A percentile compares a stretch with the other conserved stretches of the same genome.
Conservation (phyloP, 1,140 invertebrate genomes). For the Drosophila sechellia region DNA sequence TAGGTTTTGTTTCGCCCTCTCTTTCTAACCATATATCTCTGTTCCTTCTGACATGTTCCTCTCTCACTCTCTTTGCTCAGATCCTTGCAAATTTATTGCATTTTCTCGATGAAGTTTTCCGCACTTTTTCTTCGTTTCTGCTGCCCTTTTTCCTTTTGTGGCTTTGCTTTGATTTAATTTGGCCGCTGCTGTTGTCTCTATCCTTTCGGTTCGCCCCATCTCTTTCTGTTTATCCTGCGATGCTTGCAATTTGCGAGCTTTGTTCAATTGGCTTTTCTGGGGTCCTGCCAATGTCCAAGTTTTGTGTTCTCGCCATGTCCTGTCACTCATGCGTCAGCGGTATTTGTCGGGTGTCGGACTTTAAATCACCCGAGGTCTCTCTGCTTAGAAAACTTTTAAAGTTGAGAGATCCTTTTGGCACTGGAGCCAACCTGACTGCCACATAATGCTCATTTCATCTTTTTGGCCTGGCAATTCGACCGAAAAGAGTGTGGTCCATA, state of each 20-base stretch:
- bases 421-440: constrained; percentile 1
- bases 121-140: constrained; percentile 26
- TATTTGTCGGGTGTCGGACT: constrained; percentile 36
- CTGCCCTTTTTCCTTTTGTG: constrained; percentile 46
- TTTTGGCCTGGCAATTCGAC: neutral
- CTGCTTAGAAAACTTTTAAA: constrained; percentile 25
- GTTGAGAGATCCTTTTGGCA: constrained; percentile 15
- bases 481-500: neutral
- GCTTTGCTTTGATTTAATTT: constrained; percentile 81
- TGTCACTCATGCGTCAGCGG: constrained; percentile 65
- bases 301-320: constrained; percentile 32
- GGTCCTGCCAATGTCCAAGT: constrained; percentile 25
- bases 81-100: constrained; percentile 66
- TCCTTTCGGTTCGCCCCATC: neutral
- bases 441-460: constrained; percentile 1
- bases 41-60: constrained; percentile 3
- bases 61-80: constrained; percentile 3
- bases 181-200: constrained; percentile 20
- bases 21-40: constrained; percentile 12
- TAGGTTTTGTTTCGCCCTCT: constrained; percentile 24
- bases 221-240: constrained; percentile 10
- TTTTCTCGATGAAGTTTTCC: constrained; percentile 43
- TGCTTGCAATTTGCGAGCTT: constrained; percentile 71
- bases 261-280: constrained; percentile 72
- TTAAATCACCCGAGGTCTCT: constrained; percentile 42